Evolutionary conservation across 2,113 vertebrate species (phyloP).

Genomic region (Burhinus oedicnemus): DNA sequence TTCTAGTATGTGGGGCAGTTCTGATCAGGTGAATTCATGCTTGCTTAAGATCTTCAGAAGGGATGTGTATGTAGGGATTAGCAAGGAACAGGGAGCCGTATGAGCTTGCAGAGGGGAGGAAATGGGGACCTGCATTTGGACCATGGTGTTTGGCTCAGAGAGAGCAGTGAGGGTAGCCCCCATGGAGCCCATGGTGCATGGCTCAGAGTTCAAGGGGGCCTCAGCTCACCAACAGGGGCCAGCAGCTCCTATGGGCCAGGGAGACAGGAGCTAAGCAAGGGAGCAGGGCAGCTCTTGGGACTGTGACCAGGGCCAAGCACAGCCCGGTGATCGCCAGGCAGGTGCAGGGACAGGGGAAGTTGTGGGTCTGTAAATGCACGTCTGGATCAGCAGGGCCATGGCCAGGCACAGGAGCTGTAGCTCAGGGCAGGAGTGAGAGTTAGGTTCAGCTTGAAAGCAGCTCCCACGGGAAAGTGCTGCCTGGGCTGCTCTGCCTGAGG

Average conservation of each 20-base stretch:
- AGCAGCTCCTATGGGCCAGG: background rate
- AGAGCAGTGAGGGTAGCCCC: background rate
- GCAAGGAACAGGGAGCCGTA: background rate
- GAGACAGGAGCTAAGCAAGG: background rate
- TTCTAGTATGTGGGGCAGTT: background rate
- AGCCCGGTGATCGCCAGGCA: too few species aligned
- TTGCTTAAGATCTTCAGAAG: background rate
- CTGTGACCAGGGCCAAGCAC: background rate
- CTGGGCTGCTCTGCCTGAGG: background rate
- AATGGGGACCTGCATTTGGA: background rate
- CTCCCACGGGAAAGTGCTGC: background rate
- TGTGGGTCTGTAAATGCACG: rapidly evolving
- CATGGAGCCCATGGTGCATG: rapidly evolving
- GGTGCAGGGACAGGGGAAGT: background rate
- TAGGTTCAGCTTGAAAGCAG: background rate
- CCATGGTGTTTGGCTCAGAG: background rate
- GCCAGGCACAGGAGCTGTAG: background rate
- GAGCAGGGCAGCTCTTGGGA: background rate
- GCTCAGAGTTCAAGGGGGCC: background rate
- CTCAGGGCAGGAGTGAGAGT: background rate
- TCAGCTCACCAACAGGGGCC: background rate
- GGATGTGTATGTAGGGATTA: background rate
- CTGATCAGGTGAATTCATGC: background rate
- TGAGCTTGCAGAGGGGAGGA: background rate
- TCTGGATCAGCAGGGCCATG: too few species aligned